Evolutionary conservation across 1,140 invertebrate species (phyloP).

Genomic region (Drosophila arizonae): DNA sequence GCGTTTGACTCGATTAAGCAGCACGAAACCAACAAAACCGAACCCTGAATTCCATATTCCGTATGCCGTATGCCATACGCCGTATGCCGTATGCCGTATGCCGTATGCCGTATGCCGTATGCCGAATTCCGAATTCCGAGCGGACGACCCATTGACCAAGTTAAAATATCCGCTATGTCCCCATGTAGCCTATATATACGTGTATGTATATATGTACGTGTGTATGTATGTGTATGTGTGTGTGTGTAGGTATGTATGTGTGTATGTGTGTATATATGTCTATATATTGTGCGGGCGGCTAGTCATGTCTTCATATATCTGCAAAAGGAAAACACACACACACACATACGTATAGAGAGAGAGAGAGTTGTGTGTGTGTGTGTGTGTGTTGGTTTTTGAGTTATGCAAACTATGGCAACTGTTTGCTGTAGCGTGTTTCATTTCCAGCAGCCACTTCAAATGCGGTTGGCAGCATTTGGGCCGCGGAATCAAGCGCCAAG

Average conservation of each 20-base stretch:
- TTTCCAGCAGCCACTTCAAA: constrained; percentile 73
- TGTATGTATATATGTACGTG: background rate
- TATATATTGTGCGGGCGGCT: constrained; percentile 16
- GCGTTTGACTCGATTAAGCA: constrained; percentile 15
- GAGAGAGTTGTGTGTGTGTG: background rate
- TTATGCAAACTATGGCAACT: constrained; percentile 61
- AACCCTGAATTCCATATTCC: background rate
- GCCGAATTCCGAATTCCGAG: constrained; percentile 22
- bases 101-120: background rate
- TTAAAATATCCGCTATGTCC: constrained; percentile 52
- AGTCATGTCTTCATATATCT: constrained; percentile 39
- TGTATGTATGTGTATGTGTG: too few relatives aligned
- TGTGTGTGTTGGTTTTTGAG: constrained; percentile 23
- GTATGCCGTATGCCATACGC: background rate
- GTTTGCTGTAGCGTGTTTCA: constrained; percentile 61
- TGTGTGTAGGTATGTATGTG: too few relatives aligned
- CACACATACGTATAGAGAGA: constrained; percentile 13
- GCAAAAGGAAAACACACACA: constrained; percentile 16
- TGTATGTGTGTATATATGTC: background rate
- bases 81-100: background rate
- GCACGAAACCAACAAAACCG: constrained; percentile 1
- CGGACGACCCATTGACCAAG: constrained; percentile 74
- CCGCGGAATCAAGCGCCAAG: constrained; percentile 76
- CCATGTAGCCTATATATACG: constrained; percentile 27
- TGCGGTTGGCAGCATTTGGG: constrained; percentile 70